Percentiles rank a stretch among this genome's conserved stretches.
Conservation (phyloP, 2,888 invertebrate species). For the Andrena camellia region DNA sequence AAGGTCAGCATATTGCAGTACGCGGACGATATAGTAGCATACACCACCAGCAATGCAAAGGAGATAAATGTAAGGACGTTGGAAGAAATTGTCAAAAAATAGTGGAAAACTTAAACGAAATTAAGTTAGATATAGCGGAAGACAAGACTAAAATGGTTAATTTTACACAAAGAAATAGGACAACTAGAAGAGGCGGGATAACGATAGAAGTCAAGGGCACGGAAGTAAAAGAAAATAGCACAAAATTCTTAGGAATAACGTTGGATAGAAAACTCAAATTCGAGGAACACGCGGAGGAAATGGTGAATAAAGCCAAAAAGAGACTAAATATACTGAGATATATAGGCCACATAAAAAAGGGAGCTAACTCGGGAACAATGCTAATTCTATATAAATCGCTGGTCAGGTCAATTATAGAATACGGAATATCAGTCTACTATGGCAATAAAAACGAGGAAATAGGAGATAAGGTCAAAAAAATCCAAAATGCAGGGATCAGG, state of each 20-base stretch:
- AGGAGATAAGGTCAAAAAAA: not conserved
- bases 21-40: conserved; percentile 1
- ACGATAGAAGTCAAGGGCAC: not conserved
- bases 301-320: not conserved
- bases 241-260: not conserved
- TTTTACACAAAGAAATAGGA: not conserved
- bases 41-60: not conserved
- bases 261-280: not conserved
- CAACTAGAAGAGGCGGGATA: not conserved
- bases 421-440: not conserved
- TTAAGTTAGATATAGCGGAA: not conserved
- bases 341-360: not conserved
- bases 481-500: not conserved
- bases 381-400: not conserved
- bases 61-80: not conserved
- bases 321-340: not conserved
- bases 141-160: not conserved
- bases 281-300: not conserved
- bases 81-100: not conserved
- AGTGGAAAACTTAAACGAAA: not conserved
- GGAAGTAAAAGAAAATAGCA: not conserved
- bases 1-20: not conserved
- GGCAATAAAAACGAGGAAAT: not conserved
- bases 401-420: not conserved
- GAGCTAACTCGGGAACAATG: not conserved